Conservation (phyloP, 2,888 invertebrate species). For the Frankliniella fusca region DNA sequence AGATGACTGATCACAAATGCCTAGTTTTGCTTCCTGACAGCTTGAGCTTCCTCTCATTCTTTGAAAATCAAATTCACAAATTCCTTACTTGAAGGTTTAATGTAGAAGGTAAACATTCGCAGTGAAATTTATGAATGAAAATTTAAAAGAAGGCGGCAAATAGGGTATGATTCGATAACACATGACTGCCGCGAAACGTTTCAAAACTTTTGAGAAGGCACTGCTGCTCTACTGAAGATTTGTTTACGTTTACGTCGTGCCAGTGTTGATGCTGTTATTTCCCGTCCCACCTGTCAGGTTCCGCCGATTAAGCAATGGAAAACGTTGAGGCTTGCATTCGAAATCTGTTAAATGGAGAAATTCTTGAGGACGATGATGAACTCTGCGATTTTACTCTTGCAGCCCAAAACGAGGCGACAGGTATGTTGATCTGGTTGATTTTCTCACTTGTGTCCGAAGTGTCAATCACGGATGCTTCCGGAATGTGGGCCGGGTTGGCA, state of each 20-base stretch:
- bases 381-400: constrained; percentile 79
- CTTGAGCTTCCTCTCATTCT: no score
- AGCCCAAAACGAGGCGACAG: constrained; percentile 77
- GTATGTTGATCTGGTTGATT: constrained; percentile 43
- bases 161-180: no score
- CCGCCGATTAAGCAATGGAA: constrained; percentile 44
- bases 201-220: no score
- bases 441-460: neutral
- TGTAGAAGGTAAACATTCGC: no score
- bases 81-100: no score
- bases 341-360: constrained; percentile 62
- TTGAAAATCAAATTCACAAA: no score
- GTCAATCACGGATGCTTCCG: neutral
- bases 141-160: no score
- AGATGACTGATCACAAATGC: neutral
- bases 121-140: no score
- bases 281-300: neutral
- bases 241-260: neutral
- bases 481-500: neutral
- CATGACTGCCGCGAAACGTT: no score
- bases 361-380: constrained; percentile 65
- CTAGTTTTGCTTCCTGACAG: no score
- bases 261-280: neutral
- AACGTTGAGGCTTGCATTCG: constrained; percentile 60
- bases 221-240: neutral